Conservation (phyloP, 2,113 vertebrate genomes). For the Catagonus wagneri region DNA sequence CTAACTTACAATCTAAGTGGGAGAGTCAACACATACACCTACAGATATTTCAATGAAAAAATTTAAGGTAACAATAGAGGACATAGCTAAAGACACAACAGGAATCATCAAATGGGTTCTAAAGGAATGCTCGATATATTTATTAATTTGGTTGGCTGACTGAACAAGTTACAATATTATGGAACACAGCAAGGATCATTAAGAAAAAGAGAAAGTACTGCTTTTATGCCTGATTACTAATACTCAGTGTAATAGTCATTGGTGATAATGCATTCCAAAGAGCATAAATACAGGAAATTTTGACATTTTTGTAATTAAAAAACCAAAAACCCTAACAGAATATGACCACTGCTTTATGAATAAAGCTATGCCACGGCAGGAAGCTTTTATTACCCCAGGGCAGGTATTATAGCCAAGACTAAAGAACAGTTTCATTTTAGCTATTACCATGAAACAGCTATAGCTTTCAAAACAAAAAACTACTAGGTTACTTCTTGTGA, state of each 20-base stretch:
- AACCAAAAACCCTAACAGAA: slow-evolving; percentile 15
- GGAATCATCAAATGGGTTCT: slow-evolving; percentile 39
- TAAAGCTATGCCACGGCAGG: background rate
- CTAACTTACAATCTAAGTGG: slow-evolving; percentile 42
- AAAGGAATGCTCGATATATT: slow-evolving; percentile 28
- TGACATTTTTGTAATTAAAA: slow-evolving; percentile 53
- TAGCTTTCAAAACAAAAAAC: slow-evolving; percentile 62
- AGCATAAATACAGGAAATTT: slow-evolving; percentile 43
- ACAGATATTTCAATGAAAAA: slow-evolving; percentile 43
- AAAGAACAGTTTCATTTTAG: slow-evolving; percentile 47
- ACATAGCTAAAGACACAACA: background rate
- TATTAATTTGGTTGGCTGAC: slow-evolving; percentile 11
- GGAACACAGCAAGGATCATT: background rate
- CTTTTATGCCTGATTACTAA: slow-evolving; percentile 28
- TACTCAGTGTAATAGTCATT: slow-evolving; percentile 33
- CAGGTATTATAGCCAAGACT: background rate
- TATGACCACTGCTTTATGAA: slow-evolving; percentile 43
- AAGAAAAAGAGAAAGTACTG: background rate
- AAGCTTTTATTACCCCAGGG: background rate
- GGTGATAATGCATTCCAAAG: slow-evolving; percentile 37
- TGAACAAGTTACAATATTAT: slow-evolving; percentile 12
- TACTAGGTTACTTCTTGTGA: slow-evolving; percentile 31
- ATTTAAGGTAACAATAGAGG: slow-evolving; percentile 47
- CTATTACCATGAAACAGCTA: slow-evolving; percentile 34
- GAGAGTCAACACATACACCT: background rate